Evolutionary conservation across 2,888 invertebrate species (phyloP).

Genomic region (Noctua fimbriata): DNA sequence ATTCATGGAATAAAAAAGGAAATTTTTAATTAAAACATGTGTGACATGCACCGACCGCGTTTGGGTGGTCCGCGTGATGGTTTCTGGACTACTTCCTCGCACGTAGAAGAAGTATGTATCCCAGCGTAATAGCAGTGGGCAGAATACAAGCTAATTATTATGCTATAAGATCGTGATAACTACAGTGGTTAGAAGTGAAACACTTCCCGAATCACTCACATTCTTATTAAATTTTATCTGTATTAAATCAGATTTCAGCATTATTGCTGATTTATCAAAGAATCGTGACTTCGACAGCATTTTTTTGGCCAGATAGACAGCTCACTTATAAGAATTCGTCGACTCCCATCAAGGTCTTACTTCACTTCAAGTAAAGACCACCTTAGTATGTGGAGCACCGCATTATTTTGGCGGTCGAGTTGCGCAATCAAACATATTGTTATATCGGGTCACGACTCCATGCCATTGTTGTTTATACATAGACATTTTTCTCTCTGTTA

Average conservation of each 20-base stretch:
- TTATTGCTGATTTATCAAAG: not conserved
- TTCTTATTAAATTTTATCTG: not conserved
- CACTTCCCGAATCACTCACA: not conserved
- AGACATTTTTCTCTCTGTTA: constrained; percentile 41
- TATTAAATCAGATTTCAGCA: not conserved
- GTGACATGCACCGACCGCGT: no score
- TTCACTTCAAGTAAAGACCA: constrained; percentile 12
- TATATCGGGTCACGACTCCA: constrained; percentile 56
- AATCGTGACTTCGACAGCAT: not conserved
- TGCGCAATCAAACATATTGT: constrained; percentile 57
- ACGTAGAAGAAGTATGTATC: not conserved
- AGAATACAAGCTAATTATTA: not conserved
- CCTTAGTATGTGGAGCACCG: constrained; percentile 49
- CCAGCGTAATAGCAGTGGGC: no score
- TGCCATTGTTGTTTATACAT: constrained; percentile 42
- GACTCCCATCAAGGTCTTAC: constrained; percentile 25
- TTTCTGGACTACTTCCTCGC: no score
- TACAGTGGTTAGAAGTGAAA: not conserved
- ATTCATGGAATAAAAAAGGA: not conserved
- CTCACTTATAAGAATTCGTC: constrained; percentile 9
- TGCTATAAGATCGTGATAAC: not conserved
- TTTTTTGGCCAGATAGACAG: not conserved
- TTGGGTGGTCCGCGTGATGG: no score
- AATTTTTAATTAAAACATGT: no score
- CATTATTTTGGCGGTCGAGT: constrained; percentile 58